Evolutionary conservation across 2,888 invertebrate genomes (phyloP).

Genomic region (Gastracanthus pulcherrimus): DNA sequence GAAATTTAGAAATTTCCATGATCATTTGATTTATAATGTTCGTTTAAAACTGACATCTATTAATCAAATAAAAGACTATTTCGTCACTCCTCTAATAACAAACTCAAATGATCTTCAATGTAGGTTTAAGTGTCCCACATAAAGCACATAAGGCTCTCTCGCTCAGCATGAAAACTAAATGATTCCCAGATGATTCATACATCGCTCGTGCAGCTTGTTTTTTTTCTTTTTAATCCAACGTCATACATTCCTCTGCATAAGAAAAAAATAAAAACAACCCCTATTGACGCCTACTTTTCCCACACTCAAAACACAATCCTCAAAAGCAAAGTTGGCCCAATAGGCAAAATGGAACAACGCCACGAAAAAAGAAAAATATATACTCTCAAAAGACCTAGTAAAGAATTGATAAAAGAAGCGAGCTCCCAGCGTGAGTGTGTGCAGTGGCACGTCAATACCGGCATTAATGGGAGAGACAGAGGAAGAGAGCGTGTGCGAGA

Average conservation of each 20-base stretch:
- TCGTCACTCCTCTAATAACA: not conserved
- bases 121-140: slow-evolving; percentile 5
- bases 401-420: slow-evolving; percentile 22
- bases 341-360: not conserved
- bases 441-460: slow-evolving; percentile 55
- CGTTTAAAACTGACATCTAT: not conserved
- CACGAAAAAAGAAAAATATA: not conserved
- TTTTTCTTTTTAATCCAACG: not conserved
- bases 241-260: not conserved
- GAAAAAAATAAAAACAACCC: not conserved
- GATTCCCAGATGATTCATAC: slow-evolving; percentile 36
- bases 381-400: slow-evolving; percentile 3
- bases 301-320: not conserved
- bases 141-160: not conserved
- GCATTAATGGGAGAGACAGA: slow-evolving; percentile 29
- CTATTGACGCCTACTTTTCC: not conserved
- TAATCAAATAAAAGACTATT: slow-evolving; percentile 6
- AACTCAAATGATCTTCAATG: not conserved
- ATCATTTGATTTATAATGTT: not conserved
- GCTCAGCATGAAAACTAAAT: slow-evolving; percentile 36
- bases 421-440: slow-evolving; percentile 16
- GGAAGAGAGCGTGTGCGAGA: slow-evolving; percentile 32
- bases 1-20: too few relatives aligned
- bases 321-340: not conserved
- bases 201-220: not conserved